Conservation (phyloP, 2,113 vertebrate species). For the Zosterops hypoxanthus region DNA sequence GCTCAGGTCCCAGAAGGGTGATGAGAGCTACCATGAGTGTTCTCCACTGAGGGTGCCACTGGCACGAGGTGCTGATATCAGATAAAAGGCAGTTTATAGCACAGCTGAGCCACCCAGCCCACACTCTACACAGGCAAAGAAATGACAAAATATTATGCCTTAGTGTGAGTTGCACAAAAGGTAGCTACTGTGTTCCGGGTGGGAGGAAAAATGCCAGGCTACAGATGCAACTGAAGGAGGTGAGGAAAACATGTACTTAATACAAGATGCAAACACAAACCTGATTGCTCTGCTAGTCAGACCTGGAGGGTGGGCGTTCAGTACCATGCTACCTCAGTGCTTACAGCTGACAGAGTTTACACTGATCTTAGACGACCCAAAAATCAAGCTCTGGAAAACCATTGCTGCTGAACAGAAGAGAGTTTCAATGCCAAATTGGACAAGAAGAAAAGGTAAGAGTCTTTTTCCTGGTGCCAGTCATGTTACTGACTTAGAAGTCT, state of each 20-base stretch:
- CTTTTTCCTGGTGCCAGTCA: not conserved
- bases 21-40: rapidly evolving
- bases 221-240: not conserved
- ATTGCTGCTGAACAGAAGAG: not conserved
- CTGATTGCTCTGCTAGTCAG: not conserved
- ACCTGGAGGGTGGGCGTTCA: not conserved
- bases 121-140: not conserved
- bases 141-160: not conserved
- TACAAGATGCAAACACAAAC: not conserved
- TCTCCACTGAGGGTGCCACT: not conserved
- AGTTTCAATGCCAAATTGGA: not conserved
- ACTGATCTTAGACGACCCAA: not conserved
- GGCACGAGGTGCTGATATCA: not conserved
- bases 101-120: rapidly evolving
- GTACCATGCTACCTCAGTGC: not conserved
- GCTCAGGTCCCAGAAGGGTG: not conserved
- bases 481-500: not conserved
- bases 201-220: not conserved
- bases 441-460: not conserved
- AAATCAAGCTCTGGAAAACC: not conserved
- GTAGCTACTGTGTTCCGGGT: not conserved
- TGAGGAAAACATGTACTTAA: not conserved
- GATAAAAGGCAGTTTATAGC: not conserved
- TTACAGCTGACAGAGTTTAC: not conserved
- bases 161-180: not conserved